Base-by-base conservation (phyloP, 2,888 invertebrate genomes). In the Sinohyriopsis cumingii region DNA sequence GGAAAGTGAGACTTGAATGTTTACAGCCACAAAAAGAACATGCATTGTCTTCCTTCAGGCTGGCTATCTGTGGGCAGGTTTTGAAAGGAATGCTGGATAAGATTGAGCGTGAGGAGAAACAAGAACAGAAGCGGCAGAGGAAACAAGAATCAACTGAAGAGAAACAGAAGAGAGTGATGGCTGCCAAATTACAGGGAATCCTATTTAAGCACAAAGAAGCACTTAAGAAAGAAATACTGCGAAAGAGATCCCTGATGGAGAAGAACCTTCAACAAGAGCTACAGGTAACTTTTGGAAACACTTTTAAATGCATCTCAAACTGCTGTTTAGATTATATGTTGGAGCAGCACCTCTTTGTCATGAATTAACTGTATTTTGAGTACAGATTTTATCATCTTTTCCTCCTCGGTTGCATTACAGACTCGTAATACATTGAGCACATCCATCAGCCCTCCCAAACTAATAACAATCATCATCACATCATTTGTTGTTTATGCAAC, bases 171-270 rank as follows among this genome's bases (percentile, higher is more conserved):
- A 91, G 92, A 66, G 91, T 92, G 67, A 89, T 91, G 24, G 91
- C 91, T 72, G 91, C 91, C 56, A 92, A 92, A 80, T 92, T 95
- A 76, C 94, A 95, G 88, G 93, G 94, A 87, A 91, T 95, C 57
- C 92, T 96, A 28, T 94, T 94, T 89, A 94, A 95, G 83, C 97
- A 97, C 85, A 97, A 97, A 88, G 97, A 97, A 89, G 91, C 95
- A 82, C 93, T 98, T 63, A 97, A 97, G 90, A 97, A 96, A 87
- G 97, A 97, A 85, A 98, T 98, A 78, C 93, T 97, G 75, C 95
- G 96, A 86, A 97, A 97, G 88, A 92, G 98, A 79, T 95, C 95
- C 1, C 91, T 96, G 22, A 93, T 98, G 69, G 89, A 89, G 76
- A 85, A 85, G 70, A 84, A 84, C 67, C 92, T 98, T 71, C 95